Evolutionary conservation across 2,113 vertebrate species (phyloP), one percentile per base, ranked within the genome.

Genomic region (Holacanthus passer): DNA sequence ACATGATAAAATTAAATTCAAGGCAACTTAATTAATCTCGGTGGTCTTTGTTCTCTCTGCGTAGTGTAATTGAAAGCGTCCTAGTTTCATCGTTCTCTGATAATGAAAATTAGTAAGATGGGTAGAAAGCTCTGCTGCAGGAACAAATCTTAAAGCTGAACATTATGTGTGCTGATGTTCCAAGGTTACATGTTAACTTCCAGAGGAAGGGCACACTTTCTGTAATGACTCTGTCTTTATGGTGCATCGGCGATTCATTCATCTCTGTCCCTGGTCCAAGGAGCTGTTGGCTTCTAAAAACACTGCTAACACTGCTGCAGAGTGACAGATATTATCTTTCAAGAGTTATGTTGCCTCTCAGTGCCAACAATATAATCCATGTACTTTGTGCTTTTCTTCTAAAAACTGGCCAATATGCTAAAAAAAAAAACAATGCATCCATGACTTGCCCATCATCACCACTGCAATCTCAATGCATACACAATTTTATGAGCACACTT

Each of bases 221-320:
- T 72, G 52, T 71, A 83, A 81, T 84, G 62, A 79, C 62, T 39
- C 31, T 77, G 77, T 71, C 70, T 81, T 90, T 81, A 84, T 62
- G 67, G 39, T 69, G 56, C 65, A 81, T 73, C 77, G 47, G 65
- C 48, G 56, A 43, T 29, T 84, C 69, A 71, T 74, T 75, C 47
- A 76, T 60, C 24, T 63, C 37, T 37, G 6, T 43, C 35, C 52
- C 55, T 24, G 5, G 37, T 69, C 29, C 47, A 43, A 22, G 50
- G 41, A 83, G 56, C 48, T 24, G 50, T 45, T 58, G 53, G 3
- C 60, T 41, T 66, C 20, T 41, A 19, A 60, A 79, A 32, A 41
- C 41, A 41, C 22, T 12, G 29, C 27, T 45, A 37, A 75, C n/a
- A 55, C 62, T 32, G 22, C 19, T 31, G 59, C 59, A 17, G 37